Conservation (phyloP, 2,797 vertebrate genomes). For the Danio tinwini region DNA sequence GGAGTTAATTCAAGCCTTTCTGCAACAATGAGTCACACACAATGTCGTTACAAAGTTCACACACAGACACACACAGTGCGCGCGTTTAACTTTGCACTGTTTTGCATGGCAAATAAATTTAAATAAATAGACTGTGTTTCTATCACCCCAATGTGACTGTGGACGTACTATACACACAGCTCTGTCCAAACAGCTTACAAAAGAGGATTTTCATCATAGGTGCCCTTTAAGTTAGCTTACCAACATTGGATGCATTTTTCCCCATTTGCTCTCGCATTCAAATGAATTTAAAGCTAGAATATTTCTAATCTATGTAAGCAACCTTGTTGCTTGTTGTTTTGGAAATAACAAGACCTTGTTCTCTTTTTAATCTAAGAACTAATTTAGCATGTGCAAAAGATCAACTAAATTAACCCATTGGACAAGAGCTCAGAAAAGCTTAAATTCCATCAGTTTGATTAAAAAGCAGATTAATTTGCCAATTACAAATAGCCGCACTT, state of each 20-base stretch:
- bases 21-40: no score
- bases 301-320: neutral
- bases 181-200: no score
- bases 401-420: slow-evolving; percentile 17
- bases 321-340: neutral
- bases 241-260: neutral
- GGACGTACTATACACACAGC: no score
- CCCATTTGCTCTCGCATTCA: neutral
- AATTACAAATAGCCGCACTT: slow-evolving; percentile 13
- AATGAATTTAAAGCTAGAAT: neutral
- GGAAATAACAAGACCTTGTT: neutral
- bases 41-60: no score
- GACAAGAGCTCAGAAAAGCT: neutral
- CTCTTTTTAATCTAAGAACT: slow-evolving; percentile 11
- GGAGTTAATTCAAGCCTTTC: no score
- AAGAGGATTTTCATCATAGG: no score
- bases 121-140: no score
- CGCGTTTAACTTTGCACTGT: no score
- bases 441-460: slow-evolving; percentile 27
- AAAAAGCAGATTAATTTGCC: slow-evolving; percentile 1
- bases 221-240: neutral
- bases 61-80: no score
- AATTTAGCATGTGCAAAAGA: slow-evolving; percentile 12
- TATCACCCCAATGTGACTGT: no score
- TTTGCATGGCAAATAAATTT: no score